Evolutionary conservation across 2,888 invertebrate species (phyloP).

Genomic region (Mantis religiosa): DNA sequence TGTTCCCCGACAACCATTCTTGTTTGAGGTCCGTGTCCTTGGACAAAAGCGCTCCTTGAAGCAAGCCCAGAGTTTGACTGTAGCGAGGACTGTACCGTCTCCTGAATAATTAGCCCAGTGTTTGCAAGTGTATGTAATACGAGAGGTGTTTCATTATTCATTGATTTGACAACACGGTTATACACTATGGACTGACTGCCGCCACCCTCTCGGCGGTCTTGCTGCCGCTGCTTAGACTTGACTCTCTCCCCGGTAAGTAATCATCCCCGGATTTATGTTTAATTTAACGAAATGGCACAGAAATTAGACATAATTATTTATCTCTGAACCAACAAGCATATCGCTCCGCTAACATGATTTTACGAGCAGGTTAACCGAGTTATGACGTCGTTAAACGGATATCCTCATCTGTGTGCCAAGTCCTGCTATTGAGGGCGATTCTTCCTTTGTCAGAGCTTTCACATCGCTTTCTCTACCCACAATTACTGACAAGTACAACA

Average conservation of each 20-base stretch:
- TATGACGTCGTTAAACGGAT: neutral
- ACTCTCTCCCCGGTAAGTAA: neutral
- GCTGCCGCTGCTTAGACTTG: neutral
- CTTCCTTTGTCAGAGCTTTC: no score
- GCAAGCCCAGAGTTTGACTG: no score
- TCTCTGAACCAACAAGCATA: neutral
- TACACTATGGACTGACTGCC: neutral
- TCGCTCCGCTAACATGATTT: neutral
- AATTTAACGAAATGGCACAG: neutral
- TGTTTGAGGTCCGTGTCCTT: no score
- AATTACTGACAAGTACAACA: no score
- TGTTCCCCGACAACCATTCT: no score
- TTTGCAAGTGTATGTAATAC: neutral
- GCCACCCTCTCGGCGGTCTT: no score
- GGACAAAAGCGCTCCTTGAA: no score
- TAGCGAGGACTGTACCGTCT: neutral
- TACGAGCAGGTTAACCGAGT: neutral
- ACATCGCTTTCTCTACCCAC: no score
- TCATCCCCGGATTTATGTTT: neutral
- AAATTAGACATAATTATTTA: neutral
- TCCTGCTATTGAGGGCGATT: no score
- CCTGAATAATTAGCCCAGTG: neutral
- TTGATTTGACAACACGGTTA: slow-evolving; percentile 13
- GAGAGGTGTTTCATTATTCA: slow-evolving; percentile 1
- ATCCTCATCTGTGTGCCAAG: neutral